phyloP scores from a whole-genome alignment of 2,797 vertebrate species.

The Siniperca undulata region DNA sequence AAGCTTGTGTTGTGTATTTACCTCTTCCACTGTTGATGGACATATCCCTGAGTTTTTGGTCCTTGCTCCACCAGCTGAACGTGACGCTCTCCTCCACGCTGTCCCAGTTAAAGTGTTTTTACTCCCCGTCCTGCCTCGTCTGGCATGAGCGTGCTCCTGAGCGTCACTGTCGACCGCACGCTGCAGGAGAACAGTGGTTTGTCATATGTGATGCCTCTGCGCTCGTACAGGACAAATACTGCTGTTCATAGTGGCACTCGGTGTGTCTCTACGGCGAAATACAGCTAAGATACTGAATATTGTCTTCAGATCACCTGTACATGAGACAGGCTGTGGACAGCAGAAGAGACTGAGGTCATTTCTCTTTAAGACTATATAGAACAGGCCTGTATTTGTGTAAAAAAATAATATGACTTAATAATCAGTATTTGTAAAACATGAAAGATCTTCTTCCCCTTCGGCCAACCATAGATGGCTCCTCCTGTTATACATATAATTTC shows the following conservation, averaged over 20 bases:
- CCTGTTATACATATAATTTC: conserved; percentile 32
- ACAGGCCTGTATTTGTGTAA: not conserved
- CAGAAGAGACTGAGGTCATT: not conserved
- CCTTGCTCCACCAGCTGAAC: conserved; percentile 78
- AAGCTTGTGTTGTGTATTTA: conserved; percentile 77
- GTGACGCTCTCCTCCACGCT: conserved; percentile 69
- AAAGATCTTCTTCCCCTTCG: conserved; percentile 6
- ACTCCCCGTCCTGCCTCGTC: conserved; percentile 77
- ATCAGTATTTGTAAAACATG: conserved; percentile 17
- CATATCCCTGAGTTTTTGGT: conserved; percentile 84
- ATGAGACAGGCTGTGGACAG: not conserved
- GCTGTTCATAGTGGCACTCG: conserved; percentile 9
- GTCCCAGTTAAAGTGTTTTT: conserved; percentile 79
- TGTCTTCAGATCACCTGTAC: conserved; percentile 11
- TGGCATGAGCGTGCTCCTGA: conserved; percentile 82
- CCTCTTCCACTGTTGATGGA: conserved; percentile 86
- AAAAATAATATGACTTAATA: conserved; percentile 17
- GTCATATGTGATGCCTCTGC: conserved; percentile 41
- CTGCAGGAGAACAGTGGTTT: conserved; percentile 78
- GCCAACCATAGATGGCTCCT: conserved; percentile 34
- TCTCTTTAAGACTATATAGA: not conserved
- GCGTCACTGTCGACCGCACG: conserved; percentile 63
- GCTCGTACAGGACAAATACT: conserved; percentile 29
- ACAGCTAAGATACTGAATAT: not conserved
- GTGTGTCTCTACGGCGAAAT: not conserved